A percentile compares a stretch with the other conserved stretches of the same genome.
Evolutionary conservation across 1,140 invertebrate species (phyloP).

Genomic region (Marisa cornuarietis): DNA sequence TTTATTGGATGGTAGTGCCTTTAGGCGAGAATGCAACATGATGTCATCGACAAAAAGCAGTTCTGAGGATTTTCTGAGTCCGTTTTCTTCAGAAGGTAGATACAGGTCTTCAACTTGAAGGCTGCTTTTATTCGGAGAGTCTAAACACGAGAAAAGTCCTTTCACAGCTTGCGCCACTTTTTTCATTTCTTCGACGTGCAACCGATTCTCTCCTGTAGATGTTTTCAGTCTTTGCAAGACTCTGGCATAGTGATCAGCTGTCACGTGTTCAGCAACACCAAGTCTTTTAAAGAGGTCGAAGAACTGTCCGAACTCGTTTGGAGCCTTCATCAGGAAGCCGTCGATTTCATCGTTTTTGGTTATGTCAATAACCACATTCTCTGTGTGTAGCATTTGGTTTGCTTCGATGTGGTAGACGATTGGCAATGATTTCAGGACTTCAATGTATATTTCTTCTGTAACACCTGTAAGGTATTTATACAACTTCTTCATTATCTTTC

Average conservation of each 20-base stretch:
- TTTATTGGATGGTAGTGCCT: slow-evolving; percentile 9
- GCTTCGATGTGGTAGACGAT: slow-evolving; percentile 27
- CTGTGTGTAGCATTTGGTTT: slow-evolving; percentile 34
- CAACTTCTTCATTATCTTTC: slow-evolving; percentile 21
- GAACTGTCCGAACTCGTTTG: slow-evolving; percentile 39
- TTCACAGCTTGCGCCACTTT: slow-evolving; percentile 37
- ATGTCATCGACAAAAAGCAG: slow-evolving; percentile 30
- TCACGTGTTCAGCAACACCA: slow-evolving; percentile 31
- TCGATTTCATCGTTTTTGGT: slow-evolving; percentile 36
- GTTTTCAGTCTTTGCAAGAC: slow-evolving; percentile 29
- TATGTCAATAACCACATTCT: slow-evolving; percentile 36
- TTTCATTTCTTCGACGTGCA: slow-evolving; percentile 43
- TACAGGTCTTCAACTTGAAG: slow-evolving; percentile 27
- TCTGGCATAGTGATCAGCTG: slow-evolving; percentile 33
- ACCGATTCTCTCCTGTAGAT: slow-evolving; percentile 24
- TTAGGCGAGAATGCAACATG: slow-evolving; percentile 7
- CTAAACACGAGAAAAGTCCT: slow-evolving; percentile 30
- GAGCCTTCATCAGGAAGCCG: slow-evolving; percentile 40
- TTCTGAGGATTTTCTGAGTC: slow-evolving; percentile 25
- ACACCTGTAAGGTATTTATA: slow-evolving; percentile 21
- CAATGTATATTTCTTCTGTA: background rate
- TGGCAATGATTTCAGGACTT: slow-evolving; percentile 17
- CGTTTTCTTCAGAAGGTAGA: slow-evolving; percentile 35
- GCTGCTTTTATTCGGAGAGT: background rate
- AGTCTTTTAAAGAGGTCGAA: slow-evolving; percentile 40